phyloP scores from a whole-genome alignment of 2,113 vertebrate species.

The Catharus bicknelli region DNA sequence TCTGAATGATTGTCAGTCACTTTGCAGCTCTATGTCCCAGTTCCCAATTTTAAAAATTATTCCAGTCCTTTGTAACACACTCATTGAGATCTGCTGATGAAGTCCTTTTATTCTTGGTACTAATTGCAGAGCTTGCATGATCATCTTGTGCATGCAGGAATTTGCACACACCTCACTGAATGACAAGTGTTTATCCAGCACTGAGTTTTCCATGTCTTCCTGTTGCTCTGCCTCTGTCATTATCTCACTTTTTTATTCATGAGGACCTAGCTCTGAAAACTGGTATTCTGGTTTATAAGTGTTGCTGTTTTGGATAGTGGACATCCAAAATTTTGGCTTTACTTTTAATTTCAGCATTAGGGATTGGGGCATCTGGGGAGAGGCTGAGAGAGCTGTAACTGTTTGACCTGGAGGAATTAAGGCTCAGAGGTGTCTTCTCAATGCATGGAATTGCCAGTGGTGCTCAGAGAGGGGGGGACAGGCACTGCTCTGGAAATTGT shows the following conservation, averaged over 20 bases:
- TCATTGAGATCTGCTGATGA: constrained; percentile 52
- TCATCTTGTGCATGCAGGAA: background rate
- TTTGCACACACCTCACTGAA: background rate
- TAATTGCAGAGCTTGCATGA: constrained; percentile 15
- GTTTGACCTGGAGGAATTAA: background rate
- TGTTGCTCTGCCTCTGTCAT: background rate
- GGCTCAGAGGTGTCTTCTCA: background rate
- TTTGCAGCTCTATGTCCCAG: background rate
- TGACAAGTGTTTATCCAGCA: background rate
- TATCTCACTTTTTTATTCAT: background rate
- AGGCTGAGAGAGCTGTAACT: background rate
- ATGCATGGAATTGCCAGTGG: background rate
- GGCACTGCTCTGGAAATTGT: background rate
- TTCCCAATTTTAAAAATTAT: constrained; percentile 11
- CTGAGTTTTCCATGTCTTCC: background rate
- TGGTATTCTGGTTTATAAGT: background rate
- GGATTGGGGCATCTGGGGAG: background rate
- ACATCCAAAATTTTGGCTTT: background rate
- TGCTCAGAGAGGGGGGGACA: background rate
- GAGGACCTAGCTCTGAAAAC: background rate
- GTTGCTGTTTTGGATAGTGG: background rate
- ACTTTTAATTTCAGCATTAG: background rate
- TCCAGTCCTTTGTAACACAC: background rate
- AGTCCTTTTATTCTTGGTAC: constrained; percentile 25
- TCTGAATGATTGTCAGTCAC: constrained; percentile 37